Base-by-base conservation (phyloP, 2,797 vertebrate species). In the Acomys russatus region DNA sequence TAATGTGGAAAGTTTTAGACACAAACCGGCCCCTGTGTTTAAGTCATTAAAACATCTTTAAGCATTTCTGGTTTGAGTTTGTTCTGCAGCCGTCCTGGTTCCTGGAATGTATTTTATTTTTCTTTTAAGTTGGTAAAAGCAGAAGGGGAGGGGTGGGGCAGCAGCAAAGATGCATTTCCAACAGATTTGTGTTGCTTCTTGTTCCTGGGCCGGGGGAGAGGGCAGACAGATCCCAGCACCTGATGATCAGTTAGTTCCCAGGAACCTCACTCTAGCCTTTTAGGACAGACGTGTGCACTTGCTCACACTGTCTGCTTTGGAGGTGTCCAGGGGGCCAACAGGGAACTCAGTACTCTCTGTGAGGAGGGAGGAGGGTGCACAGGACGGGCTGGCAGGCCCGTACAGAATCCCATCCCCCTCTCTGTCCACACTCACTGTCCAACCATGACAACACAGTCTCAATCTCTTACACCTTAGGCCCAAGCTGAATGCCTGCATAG, bases 161-260 rank as follows among this genome's bases (percentile, higher is more conserved):
- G 85, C 23, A 7, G 59, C 44, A 59, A 88, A 49, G 80, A 91
- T 80, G 97, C 97, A 95, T 98, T 98, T 98, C 98, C 98, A 98
- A 97, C 97, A 94, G 54, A 97, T 97, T 98, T 98, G 14, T 97
- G 98, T 97, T 97, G 96, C 90, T 95, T 88, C 96, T 97, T 90
- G 66, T 91, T 96, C 97, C 97, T 95, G 85, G 87, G 97, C 94
- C 96, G 94, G 94, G 97, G 96, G 94, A 92, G 94, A 93, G 94
- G 97, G 97, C 33, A 94, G 93, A 95, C 12, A 44, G 97, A 97
- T 97, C 98, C 98, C 97, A 98, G 98, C 98, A 98, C 98, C 98
- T 99, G 99, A 99, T 99, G 99, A 98, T 99, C 99, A 99, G 99
- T 99, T 99, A 99, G 99, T 99, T 99, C 99, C 74, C 98, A 99